A percentile compares a stretch with the other conserved stretches of the same genome.
phyloP scores from a whole-genome alignment of 2,797 vertebrate species.

The Eleutherodactylus coqui region DNA sequence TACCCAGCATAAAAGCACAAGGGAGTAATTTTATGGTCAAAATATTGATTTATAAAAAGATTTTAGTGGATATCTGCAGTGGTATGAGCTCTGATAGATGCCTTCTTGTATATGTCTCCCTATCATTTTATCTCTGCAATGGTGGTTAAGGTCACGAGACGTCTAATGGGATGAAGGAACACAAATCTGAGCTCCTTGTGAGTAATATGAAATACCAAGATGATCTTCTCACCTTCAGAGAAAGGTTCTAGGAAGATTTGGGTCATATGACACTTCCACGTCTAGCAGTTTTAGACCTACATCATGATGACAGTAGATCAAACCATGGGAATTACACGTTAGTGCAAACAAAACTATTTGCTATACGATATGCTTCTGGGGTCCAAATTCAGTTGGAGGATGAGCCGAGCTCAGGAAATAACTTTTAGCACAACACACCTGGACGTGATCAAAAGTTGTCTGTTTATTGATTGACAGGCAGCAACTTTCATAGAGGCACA shows the following conservation, averaged over 20 bases:
- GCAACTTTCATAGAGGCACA: too few relatives aligned
- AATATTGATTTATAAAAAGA: neutral
- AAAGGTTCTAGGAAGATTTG: neutral
- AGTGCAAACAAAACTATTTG: too few relatives aligned
- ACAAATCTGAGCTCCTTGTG: neutral
- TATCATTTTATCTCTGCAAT: too few relatives aligned
- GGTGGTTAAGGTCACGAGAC: neutral
- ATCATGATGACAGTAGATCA: too few relatives aligned
- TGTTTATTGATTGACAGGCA: too few relatives aligned
- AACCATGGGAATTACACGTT: too few relatives aligned
- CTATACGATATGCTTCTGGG: too few relatives aligned
- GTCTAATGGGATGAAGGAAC: neutral
- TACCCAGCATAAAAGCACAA: constrained; percentile 5
- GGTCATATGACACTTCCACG: neutral
- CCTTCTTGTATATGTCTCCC: neutral
- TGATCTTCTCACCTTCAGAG: neutral
- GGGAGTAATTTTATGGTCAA: neutral
- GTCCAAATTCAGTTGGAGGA: too few relatives aligned
- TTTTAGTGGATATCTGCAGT: neutral
- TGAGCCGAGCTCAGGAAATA: too few relatives aligned
- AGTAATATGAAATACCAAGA: neutral
- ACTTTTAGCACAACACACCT: too few relatives aligned
- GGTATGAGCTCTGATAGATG: neutral
- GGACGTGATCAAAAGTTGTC: too few relatives aligned
- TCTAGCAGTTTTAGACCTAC: too few relatives aligned